A percentile compares a stretch with the other conserved stretches of the same genome.
phyloP scores from a whole-genome alignment of 2,797 vertebrate species.

The Thamnophis elegans region DNA sequence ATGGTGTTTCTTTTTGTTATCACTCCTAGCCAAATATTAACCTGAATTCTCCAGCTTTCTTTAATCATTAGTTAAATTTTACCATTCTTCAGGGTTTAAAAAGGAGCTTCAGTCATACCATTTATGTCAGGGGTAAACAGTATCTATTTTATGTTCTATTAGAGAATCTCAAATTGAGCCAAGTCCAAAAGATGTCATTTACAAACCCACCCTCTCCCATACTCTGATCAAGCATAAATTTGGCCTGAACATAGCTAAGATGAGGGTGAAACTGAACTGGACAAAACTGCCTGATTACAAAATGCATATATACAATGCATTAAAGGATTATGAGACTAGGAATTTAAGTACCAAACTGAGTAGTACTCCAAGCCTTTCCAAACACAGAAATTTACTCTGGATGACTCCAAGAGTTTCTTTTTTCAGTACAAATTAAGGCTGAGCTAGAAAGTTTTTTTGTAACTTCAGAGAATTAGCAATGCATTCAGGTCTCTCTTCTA shows the following conservation, averaged over 20 bases:
- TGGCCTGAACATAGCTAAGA: background rate
- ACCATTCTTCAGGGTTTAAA: background rate
- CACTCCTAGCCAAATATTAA: conserved; percentile 23
- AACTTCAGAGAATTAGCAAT: background rate
- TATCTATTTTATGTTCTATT: background rate
- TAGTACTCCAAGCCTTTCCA: background rate
- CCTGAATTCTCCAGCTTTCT: background rate
- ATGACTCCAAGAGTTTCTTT: background rate
- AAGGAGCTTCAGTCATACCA: background rate
- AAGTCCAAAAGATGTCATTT: background rate
- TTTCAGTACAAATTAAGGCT: background rate
- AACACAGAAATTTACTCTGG: background rate
- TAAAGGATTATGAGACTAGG: background rate
- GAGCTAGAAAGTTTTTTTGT: background rate
- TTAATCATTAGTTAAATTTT: conserved; percentile 34
- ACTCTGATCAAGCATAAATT: background rate
- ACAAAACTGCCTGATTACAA: background rate
- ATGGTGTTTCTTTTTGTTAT: conserved; percentile 1
- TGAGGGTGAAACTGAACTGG: background rate
- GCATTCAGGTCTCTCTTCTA: background rate
- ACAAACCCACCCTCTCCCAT: background rate
- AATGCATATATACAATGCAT: background rate
- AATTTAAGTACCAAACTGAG: background rate
- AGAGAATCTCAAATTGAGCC: background rate
- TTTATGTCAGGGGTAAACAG: background rate